Conservation (phyloP, 2,797 vertebrate genomes). For the Clarias platycephalus region DNA sequence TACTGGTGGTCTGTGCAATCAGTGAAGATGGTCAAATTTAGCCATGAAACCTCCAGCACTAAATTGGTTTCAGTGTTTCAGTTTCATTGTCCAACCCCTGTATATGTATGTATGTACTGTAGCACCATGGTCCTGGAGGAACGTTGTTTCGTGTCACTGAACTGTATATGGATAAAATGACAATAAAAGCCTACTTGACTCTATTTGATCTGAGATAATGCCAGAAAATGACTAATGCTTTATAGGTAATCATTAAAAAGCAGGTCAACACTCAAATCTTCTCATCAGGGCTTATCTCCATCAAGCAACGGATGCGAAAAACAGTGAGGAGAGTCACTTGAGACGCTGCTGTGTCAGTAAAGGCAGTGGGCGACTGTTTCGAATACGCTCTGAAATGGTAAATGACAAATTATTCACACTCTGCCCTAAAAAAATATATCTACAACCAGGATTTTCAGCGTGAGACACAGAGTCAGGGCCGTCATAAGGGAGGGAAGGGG, state of each 20-base stretch:
- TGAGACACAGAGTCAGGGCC: constrained; percentile 52
- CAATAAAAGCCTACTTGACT: too few relatives aligned
- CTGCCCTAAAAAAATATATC: constrained; percentile 43
- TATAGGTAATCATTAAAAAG: constrained; percentile 39
- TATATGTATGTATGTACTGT: too few relatives aligned
- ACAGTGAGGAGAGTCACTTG: constrained; percentile 35
- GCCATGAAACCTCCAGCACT: too few relatives aligned
- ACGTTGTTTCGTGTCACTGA: too few relatives aligned
- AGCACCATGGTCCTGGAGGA: too few relatives aligned
- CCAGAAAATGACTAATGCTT: constrained; percentile 1
- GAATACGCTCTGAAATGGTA: constrained; percentile 38
- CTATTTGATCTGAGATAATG: too few relatives aligned
- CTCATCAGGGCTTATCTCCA: constrained; percentile 45
- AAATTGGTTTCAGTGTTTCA: too few relatives aligned
- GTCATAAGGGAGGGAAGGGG: background rate
- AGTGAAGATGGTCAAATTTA: too few relatives aligned
- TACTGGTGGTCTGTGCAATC: too few relatives aligned
- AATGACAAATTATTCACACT: constrained; percentile 52
- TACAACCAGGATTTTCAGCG: constrained; percentile 51
- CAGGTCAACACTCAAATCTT: constrained; percentile 41
- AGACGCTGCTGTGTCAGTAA: constrained; percentile 36
- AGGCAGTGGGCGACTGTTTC: constrained; percentile 34
- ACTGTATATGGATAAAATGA: too few relatives aligned
- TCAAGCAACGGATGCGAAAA: constrained; percentile 44
- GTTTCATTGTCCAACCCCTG: too few relatives aligned